A percentile compares a stretch with the other conserved stretches of the same genome.
These are phyloP conservation scores for Cydia fagiglandana DNA, from an alignment of 1,140 invertebrate genomes.

Conservation along the genomic window DNA sequence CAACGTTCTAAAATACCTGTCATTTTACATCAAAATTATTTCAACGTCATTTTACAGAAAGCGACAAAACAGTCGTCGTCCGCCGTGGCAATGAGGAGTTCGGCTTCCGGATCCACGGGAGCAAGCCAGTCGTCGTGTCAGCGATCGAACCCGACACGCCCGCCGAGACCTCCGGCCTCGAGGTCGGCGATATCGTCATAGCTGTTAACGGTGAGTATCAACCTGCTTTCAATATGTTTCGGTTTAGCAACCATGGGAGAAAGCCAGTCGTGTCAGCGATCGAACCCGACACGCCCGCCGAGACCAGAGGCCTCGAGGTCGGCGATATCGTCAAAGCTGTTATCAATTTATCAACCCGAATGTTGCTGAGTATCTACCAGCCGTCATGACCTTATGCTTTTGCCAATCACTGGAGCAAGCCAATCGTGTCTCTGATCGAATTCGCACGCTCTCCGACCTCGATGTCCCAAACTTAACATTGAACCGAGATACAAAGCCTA, in stretches of 20 bases:
- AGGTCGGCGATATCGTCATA: conserved; percentile 96
- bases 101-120: conserved; percentile 97
- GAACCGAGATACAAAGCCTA: too few relatives aligned
- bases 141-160: conserved; percentile 95
- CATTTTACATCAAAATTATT: too few relatives aligned
- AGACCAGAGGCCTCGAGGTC: conserved; percentile 93
- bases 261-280: conserved; percentile 96
- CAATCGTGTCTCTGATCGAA: conserved; percentile 71
- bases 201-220: conserved; percentile 87
- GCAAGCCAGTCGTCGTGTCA: conserved; percentile 96
- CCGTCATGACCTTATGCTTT: too few relatives aligned
- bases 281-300: conserved; percentile 93
- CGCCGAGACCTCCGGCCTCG: conserved; percentile 93
- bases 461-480: conserved; percentile 80
- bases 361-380: too few relatives aligned
- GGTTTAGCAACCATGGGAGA: conserved; percentile 97
- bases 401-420: too few relatives aligned
- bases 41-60: too few relatives aligned
- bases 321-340: conserved; percentile 94
- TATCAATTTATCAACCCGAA: too few relatives aligned
- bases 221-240: conserved; percentile 73
- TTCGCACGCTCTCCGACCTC: conserved; percentile 83
- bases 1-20: too few relatives aligned
- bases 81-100: conserved; percentile 92
- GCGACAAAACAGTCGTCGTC: conserved; percentile 91